These are phyloP conservation scores for Macrotis lagotis DNA, from an alignment of 2,113 vertebrate genomes.

Conservation along the genomic window DNA sequence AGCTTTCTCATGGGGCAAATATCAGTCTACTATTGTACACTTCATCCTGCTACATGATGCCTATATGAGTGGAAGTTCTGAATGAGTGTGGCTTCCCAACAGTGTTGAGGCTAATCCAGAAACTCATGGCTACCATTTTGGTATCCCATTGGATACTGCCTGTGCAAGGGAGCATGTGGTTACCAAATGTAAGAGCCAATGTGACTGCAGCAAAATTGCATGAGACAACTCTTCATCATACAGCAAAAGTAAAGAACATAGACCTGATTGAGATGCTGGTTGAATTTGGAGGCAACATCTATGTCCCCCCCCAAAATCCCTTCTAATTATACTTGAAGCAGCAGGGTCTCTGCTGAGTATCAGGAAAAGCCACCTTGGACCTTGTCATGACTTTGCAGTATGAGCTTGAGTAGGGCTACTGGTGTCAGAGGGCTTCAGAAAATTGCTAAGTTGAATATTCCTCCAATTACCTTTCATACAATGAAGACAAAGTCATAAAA, in stretches of 20 bases:
- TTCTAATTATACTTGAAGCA: slow-evolving; percentile 85
- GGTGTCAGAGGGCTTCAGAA: slow-evolving; percentile 85
- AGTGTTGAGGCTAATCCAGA: no score
- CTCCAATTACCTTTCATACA: slow-evolving; percentile 89
- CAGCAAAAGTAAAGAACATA: slow-evolving; percentile 85
- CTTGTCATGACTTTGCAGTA: slow-evolving; percentile 91
- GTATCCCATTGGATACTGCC: no score
- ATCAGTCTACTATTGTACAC: no score
- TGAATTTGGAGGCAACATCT: slow-evolving; percentile 93
- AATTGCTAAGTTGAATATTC: slow-evolving; percentile 87
- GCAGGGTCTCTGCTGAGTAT: slow-evolving; percentile 83
- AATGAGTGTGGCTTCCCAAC: no score
- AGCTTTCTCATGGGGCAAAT: no score
- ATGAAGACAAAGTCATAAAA: slow-evolving; percentile 69
- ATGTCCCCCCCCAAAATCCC: no score
- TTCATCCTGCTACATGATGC: no score
- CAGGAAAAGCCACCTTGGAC: slow-evolving; percentile 90
- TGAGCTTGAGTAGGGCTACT: slow-evolving; percentile 85
- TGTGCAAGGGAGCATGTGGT: no score
- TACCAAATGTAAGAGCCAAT: no score
- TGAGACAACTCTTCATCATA: slow-evolving; percentile 92
- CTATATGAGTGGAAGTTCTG: no score
- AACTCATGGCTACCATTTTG: no score
- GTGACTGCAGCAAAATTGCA: slow-evolving; percentile 93
- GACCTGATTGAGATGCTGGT: slow-evolving; percentile 92